Percentiles rank a stretch among this genome's conserved stretches.
Evolutionary conservation across 2,113 vertebrate genomes (phyloP).

Genomic region (Charadrius vociferus): DNA sequence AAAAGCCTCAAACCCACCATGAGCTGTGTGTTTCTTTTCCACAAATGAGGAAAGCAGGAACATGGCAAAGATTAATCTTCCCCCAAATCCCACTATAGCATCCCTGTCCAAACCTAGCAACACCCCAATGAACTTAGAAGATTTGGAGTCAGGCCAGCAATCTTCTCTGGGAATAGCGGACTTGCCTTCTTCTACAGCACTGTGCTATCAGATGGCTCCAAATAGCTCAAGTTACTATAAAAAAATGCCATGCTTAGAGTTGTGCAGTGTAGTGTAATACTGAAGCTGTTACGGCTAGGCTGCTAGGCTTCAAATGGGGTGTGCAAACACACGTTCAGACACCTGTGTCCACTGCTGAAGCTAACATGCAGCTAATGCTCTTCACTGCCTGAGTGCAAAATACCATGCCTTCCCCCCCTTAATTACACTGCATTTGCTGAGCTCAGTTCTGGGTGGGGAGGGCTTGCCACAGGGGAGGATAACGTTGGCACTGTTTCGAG

Average conservation of each 20-base stretch:
- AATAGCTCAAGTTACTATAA: not conserved
- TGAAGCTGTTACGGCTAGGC: not conserved
- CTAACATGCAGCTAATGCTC: accelerated
- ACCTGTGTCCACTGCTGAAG: accelerated
- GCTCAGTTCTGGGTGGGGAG: not conserved
- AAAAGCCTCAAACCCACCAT: not conserved
- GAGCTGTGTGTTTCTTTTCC: not conserved
- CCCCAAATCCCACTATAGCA: not conserved
- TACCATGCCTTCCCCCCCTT: not conserved
- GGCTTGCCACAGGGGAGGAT: not conserved
- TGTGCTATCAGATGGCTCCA: not conserved
- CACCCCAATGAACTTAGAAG: not conserved
- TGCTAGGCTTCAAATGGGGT: not conserved
- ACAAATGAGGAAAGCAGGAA: not conserved
- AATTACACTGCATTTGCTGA: not conserved
- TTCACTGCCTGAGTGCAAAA: not conserved
- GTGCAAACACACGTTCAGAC: not conserved
- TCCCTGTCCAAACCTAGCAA: not conserved
- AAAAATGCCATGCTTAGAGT: not conserved
- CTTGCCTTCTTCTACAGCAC: not conserved
- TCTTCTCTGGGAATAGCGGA: not conserved
- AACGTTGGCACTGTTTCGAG: not conserved
- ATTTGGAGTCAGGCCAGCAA: not conserved
- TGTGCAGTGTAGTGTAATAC: not conserved
- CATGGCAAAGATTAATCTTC: not conserved